Evolutionary conservation across 2,888 invertebrate genomes (phyloP).

Genomic region (Scaptomyza reducta): DNA sequence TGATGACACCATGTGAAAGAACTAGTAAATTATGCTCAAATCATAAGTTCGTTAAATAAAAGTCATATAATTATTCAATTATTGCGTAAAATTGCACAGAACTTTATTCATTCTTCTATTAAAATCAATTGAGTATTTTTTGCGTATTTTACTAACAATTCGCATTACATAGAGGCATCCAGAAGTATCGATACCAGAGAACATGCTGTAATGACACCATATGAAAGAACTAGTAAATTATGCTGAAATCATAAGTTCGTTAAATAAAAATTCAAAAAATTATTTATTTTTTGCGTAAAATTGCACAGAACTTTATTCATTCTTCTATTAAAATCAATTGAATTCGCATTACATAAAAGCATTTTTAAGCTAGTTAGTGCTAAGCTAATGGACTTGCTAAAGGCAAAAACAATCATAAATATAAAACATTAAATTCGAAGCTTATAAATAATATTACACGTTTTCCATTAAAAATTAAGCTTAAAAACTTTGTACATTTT

Average conservation of each 20-base stretch:
- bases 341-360: slow-evolving; percentile 45
- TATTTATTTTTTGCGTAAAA: slow-evolving; percentile 43
- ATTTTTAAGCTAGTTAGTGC: slow-evolving; percentile 56
- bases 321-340: slow-evolving; percentile 57
- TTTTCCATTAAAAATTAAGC: slow-evolving; percentile 29
- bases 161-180: too few species aligned
- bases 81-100: slow-evolving; percentile 50
- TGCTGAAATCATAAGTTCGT: not conserved
- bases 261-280: not conserved
- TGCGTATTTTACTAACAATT: slow-evolving; percentile 22
- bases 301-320: slow-evolving; percentile 53
- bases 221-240: not conserved
- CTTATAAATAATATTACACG: slow-evolving; percentile 65
- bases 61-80: not conserved
- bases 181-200: too few species aligned
- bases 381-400: slow-evolving; percentile 59
- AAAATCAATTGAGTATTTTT: slow-evolving; percentile 51
- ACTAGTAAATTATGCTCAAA: not conserved
- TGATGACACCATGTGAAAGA: not conserved
- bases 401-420: slow-evolving; percentile 23
- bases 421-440: slow-evolving; percentile 35
- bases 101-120: slow-evolving; percentile 58
- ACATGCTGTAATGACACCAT: slow-evolving; percentile 1
- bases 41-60: not conserved
- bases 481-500: slow-evolving; percentile 63